Percentiles rank a stretch among this genome's conserved stretches.
These are phyloP conservation scores for Dendrophyllia cribrosa DNA, from an alignment of 64 coral and sea anemone species.

Conservation along the genomic window DNA sequence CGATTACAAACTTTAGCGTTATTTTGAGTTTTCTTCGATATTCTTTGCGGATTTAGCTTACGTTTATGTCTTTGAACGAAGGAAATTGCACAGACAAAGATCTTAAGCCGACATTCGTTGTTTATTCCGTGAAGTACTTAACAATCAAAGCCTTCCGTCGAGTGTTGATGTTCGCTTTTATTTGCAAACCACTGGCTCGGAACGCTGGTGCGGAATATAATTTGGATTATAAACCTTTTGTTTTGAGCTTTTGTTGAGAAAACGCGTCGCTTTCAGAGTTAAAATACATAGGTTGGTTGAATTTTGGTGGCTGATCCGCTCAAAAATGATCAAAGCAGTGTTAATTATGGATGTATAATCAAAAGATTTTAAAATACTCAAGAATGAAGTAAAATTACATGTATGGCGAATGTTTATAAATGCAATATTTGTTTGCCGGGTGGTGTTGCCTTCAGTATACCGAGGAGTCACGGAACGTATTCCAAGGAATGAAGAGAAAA, in stretches of 20 bases:
- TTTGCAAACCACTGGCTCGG: conserved; percentile 21
- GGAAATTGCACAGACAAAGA: conserved; percentile 34
- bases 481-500: too few relatives aligned
- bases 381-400: too few relatives aligned
- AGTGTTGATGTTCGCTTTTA: conserved; percentile 37
- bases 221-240: not conserved
- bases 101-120: conserved; percentile 11
- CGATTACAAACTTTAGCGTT: not conserved
- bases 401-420: too few relatives aligned
- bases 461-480: too few relatives aligned
- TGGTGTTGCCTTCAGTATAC: too few relatives aligned
- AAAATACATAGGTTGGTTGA: not conserved
- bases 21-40: not conserved
- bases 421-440: too few relatives aligned
- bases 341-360: not conserved
- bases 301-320: not conserved
- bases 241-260: not conserved
- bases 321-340: not conserved
- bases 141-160: conserved; percentile 18
- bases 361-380: not conserved
- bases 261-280: not conserved
- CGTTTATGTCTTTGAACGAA: not conserved
- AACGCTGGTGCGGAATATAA: conserved; percentile 16
- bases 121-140: conserved; percentile 42
- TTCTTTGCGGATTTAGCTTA: not conserved